Evolutionary conservation across 2,888 invertebrate species (phyloP).

Genomic region (Apeira syringaria): DNA sequence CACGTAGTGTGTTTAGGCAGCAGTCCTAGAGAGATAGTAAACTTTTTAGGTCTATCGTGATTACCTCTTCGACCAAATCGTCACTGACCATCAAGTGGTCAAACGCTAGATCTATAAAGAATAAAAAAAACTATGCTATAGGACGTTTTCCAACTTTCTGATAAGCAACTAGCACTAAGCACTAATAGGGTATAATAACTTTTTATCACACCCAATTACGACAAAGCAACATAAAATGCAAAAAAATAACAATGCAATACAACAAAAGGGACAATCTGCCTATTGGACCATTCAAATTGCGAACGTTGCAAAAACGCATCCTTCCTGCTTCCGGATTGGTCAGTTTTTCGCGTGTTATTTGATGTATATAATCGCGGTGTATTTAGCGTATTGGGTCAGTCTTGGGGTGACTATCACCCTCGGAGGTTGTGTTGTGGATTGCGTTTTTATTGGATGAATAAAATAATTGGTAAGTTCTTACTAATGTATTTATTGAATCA

Average conservation of each 20-base stretch:
- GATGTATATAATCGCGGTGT: conserved; percentile 50
- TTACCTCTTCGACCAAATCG: too few relatives aligned
- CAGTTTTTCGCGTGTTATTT: conserved; percentile 59
- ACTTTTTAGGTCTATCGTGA: too few relatives aligned
- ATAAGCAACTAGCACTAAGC: too few relatives aligned
- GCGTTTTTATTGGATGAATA: conserved; percentile 23
- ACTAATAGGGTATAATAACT: background rate
- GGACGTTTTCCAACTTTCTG: too few relatives aligned
- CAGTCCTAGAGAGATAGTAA: too few relatives aligned
- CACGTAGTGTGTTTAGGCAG: too few relatives aligned
- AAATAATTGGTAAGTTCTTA: conserved; percentile 34
- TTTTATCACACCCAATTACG: conserved; percentile 25
- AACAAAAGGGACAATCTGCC: conserved; percentile 72
- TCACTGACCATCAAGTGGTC: too few relatives aligned
- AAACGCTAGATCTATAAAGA: too few relatives aligned
- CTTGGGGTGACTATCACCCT: conserved; percentile 50
- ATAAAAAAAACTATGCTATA: too few relatives aligned
- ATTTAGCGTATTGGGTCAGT: conserved; percentile 47
- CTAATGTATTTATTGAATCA: background rate
- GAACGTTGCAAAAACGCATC: conserved; percentile 67
- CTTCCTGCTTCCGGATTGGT: conserved; percentile 74
- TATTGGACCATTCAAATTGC: conserved; percentile 68
- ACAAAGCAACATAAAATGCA: conserved; percentile 16
- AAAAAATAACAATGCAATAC: conserved; percentile 44
- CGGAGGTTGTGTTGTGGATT: conserved; percentile 43